Evolutionary conservation across 2,797 vertebrate species (phyloP), one percentile per base, ranked within the genome.

Genomic region (Todus mexicanus): DNA sequence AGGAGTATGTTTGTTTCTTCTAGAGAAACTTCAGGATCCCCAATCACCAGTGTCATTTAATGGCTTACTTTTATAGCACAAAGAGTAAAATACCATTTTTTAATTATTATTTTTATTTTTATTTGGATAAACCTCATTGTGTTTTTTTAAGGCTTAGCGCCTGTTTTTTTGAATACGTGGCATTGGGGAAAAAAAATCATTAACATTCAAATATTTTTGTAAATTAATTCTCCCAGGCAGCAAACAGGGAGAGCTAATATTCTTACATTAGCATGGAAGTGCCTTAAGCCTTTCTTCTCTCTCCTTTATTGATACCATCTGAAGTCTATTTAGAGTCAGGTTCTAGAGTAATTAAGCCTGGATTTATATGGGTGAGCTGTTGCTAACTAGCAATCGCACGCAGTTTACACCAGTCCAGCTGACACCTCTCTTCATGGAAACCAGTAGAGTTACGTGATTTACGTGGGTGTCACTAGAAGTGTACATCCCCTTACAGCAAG

Each of bases 301-400:
- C 48, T 86, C 29, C 82, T 87, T 92, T 79, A 92, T 54, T 90
- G 90, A 87, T 94, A 90, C 16, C 45, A 80, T 87, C 90, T 80
- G 70, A 89, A 77, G 40, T n/a, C 5, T 84, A 78, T 70, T 88
- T 33, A 57, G 84, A 82, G 61, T 42, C 68, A 59, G n/a, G 48
- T 74, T 82, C 63, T 75, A 16, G 77, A 53, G 81, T 85, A 73
- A 63, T 92, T 66, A 66, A 48, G 38, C 38, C 53, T 85, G 80
- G 53, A 25, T 82, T 73, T 77, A 5, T 31, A 33, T 20, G 54
- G 31, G 35, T 85, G 63, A 88, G 72, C 40, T 27, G 10, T n/a
- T 60, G 76, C 47, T 81, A 15, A n/a, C 57, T 69, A 59, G 10
- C 65, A 33, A 11, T 65, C 13, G 4, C 16, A 17, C 50, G 60